A percentile compares a stretch with the other conserved stretches of the same genome.
Evolutionary conservation across 1,140 invertebrate species (phyloP).

Genomic region (Acromyrmex heyeri): DNA sequence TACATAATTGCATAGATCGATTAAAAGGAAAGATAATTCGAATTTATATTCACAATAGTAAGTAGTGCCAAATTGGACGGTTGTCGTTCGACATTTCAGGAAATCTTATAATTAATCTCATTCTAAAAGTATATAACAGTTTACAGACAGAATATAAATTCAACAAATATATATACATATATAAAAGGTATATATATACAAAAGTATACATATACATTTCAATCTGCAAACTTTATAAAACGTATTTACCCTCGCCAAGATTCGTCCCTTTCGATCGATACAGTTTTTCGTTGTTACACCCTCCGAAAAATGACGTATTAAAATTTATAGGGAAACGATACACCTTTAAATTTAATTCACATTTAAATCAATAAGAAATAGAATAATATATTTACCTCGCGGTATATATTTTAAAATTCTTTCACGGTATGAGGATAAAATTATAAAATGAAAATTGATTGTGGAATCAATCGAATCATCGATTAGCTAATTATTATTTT

Average conservation of each 20-base stretch:
- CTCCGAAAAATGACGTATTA: conserved; percentile 19
- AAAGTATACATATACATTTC: conserved; percentile 23
- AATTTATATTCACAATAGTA: not conserved
- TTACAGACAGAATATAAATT: conserved; percentile 47
- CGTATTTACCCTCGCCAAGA: conserved; percentile 16
- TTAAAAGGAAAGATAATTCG: not conserved
- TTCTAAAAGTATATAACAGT: conserved; percentile 45
- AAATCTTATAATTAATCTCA: conserved; percentile 25
- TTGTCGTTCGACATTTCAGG: conserved; percentile 37
- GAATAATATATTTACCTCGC: not conserved
- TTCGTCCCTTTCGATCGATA: conserved; percentile 15
- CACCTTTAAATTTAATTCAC: not conserved
- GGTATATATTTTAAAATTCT: not conserved
- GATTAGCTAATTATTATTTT: not conserved
- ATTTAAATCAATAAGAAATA: conserved; percentile 2
- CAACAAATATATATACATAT: conserved; percentile 25
- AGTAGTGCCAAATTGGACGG: conserved; percentile 45
- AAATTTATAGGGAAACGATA: conserved; percentile 4
- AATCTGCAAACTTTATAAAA: conserved; percentile 7
- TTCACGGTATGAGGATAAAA: not conserved
- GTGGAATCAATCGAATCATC: not conserved
- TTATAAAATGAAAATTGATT: not conserved
- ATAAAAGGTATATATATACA: conserved; percentile 43
- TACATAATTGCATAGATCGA: not conserved
- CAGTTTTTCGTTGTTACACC: conserved; percentile 43